Percentiles rank a stretch among this genome's conserved stretches.
Evolutionary conservation across 2,113 vertebrate genomes (phyloP).

Genomic region (Brevimyrus niger): DNA sequence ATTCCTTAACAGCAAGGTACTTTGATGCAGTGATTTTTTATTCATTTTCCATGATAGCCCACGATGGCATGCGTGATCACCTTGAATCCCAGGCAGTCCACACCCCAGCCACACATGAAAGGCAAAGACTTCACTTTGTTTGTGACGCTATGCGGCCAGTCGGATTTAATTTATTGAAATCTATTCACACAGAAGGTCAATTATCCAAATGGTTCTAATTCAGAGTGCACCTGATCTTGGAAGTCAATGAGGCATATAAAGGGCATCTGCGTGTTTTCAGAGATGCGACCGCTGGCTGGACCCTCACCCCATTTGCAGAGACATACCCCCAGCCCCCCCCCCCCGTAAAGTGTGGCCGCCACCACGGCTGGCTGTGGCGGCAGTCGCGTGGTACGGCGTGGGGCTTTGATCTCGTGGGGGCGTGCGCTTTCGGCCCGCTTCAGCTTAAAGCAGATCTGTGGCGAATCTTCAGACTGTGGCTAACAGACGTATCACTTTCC

Average conservation of each 20-base stretch:
- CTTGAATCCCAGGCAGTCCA: conserved; percentile 53
- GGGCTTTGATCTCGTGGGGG: not conserved
- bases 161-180: conserved; percentile 77
- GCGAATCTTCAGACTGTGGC: not conserved
- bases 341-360: not conserved
- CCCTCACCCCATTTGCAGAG: conserved; percentile 44
- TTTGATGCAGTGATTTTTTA: conserved; percentile 9
- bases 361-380: not conserved
- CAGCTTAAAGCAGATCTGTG: not conserved
- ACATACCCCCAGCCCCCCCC: not conserved
- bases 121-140: conserved; percentile 55
- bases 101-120: conserved; percentile 55
- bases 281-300: conserved; percentile 50
- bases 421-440: not conserved
- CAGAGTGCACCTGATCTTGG: conserved; percentile 57
- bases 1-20: not conserved
- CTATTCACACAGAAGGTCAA: conserved; percentile 70
- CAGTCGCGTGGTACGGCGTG: no score
- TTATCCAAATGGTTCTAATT: conserved; percentile 73
- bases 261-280: conserved; percentile 60
- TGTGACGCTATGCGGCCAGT: conserved; percentile 59
- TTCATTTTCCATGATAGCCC: conserved; percentile 44
- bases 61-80: conserved; percentile 57
- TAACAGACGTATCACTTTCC: not conserved
- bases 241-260: conserved; percentile 66